Conservation (phyloP, 2,797 vertebrate genomes). For the Brachyrhaphis roseni region DNA sequence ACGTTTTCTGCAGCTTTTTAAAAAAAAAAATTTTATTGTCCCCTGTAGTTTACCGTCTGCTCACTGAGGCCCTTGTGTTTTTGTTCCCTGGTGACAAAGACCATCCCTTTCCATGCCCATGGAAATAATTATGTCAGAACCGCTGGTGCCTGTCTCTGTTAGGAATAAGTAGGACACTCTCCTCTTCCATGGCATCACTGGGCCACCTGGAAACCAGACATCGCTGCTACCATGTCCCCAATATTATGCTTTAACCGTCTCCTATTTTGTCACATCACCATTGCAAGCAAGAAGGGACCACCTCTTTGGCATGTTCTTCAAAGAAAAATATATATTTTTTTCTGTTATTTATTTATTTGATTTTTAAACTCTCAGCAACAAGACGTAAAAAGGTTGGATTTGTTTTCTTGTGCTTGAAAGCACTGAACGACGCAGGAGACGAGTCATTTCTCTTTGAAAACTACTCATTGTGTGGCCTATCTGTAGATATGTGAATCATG, state of each 20-base stretch:
- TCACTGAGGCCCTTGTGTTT: conserved; percentile 37
- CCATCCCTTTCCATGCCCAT: conserved; percentile 14
- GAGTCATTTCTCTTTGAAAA: not conserved
- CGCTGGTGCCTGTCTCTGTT: conserved; percentile 46
- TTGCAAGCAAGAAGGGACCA: not conserved
- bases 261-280: not conserved
- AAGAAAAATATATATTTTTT: not conserved
- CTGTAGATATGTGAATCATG: not conserved
- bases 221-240: conserved; percentile 41
- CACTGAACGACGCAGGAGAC: not conserved
- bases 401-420: not conserved
- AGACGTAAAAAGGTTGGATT: not conserved
- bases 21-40: conserved; percentile 15
- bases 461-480: not conserved
- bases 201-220: conserved; percentile 62
- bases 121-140: conserved; percentile 36
- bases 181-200: conserved; percentile 43
- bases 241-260: not conserved
- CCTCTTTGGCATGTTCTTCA: not conserved
- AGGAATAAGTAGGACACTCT: conserved; percentile 59
- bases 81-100: conserved; percentile 45
- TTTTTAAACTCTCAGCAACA: not conserved
- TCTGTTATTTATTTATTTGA: no score
- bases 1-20: conserved; percentile 27
- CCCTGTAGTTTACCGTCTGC: conserved; percentile 18